Base-by-base conservation (phyloP, 2,888 invertebrate species). In the Apamea crenata region DNA sequence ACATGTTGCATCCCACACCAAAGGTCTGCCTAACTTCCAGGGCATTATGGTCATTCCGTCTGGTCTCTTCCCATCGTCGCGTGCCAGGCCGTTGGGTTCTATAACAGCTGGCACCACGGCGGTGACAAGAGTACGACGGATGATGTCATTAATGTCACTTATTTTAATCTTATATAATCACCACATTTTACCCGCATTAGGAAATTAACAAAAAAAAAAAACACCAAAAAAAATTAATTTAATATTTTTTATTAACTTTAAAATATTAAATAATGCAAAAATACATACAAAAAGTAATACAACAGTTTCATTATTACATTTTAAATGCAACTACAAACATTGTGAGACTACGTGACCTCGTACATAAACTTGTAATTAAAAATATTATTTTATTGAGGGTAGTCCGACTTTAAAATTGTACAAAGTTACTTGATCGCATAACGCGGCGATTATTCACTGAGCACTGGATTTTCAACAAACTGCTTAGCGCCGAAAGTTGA, bases 171-270 rank as follows among this genome's bases (percentile, higher is more conserved):
- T 25, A 36, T 25, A 12, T 2, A 25, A 21, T 10, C 12, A 65
- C 36, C 36, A 61, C 61, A 61, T 61, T 61, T 16, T 36, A 65
- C 65, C 5, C 10, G 12, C 1, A 36, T 21, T 36, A 25, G 10
- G 32, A 6, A 29, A 25, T 10, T 2, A 1, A 0, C 25, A 10
- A 32, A 29, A 50, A 77, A 50, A 66, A 66, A 63, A 77, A 29
- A 32, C 68, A 61, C n/a, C 16, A n/a, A 8, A 36, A 53, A 6
- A 73, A 73, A 21, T 50, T 21, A 74, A 81, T 88, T 88, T 81
- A 79, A 83, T 84, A 82, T 89, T 89, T 89, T 89, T 89, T 89
- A 89, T 81, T 89, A 89, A 89, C 89, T 89, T 88, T 77, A 78
- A 86, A 89, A 85, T 85, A 89, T 88, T 87, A 87, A 89, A 89